Conservation (phyloP, 2,113 vertebrate genomes). For the Synchiropus splendidus region DNA sequence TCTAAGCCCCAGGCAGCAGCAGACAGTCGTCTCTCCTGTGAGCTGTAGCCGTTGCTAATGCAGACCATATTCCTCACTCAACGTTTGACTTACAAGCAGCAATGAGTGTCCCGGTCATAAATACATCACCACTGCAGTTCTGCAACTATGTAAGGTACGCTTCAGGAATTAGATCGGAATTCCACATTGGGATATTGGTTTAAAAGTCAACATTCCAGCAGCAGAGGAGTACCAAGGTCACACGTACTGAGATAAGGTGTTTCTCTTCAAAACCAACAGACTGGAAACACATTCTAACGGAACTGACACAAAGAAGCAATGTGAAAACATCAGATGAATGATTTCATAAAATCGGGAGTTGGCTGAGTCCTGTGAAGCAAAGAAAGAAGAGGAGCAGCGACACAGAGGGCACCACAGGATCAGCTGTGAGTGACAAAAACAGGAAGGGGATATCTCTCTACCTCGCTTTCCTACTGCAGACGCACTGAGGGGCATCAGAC, state of each 20-base stretch:
- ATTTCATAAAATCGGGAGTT: conserved; percentile 34
- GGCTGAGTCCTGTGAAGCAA: conserved; percentile 41
- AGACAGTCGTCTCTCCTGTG: conserved; percentile 4
- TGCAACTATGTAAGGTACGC: conserved; percentile 42
- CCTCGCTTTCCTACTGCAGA: conserved; percentile 56
- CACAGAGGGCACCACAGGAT: conserved; percentile 56
- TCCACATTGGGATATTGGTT: conserved; percentile 59
- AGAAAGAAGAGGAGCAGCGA: conserved; percentile 37
- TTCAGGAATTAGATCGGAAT: conserved; percentile 55
- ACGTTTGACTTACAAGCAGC: conserved; percentile 25
- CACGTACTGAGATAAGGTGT: conserved; percentile 26
- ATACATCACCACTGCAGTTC: conserved; percentile 39
- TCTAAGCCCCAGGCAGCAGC: conserved; percentile 6
- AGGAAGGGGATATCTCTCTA: conserved; percentile 68
- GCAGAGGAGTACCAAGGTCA: conserved; percentile 21
- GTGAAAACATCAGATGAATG: conserved; percentile 1
- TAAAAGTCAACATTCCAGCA: conserved; percentile 56
- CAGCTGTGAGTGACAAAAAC: conserved; percentile 68
- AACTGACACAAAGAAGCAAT: conserved; percentile 1
- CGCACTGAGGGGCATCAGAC: conserved; percentile 42
- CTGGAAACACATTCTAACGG: conserved; percentile 3
- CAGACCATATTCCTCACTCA: conserved; percentile 36
- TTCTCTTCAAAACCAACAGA: conserved; percentile 4
- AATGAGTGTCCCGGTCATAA: conserved; percentile 40
- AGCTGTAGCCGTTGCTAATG: conserved; percentile 33